Base-by-base conservation (phyloP, 1,140 invertebrate genomes). In the Agrilus planipennis region DNA sequence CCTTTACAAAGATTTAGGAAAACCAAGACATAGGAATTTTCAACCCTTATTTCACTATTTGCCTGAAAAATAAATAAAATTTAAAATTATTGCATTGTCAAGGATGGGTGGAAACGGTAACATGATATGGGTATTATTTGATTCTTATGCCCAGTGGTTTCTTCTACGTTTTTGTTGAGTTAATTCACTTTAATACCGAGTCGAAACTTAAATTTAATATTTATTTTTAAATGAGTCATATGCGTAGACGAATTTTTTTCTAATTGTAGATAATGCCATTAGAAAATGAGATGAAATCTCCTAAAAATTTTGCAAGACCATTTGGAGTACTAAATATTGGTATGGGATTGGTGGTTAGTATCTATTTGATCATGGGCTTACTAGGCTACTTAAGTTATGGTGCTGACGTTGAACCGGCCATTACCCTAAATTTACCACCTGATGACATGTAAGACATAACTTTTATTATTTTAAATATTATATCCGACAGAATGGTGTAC, bases 271-370 rank as follows among this genome's bases (percentile, higher is more conserved):
- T 89, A 23, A 70, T 89, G 57, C 87, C 86, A 0, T 54, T 89
- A 42, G 82, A 89, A 57, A 88, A 89, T 52, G 83, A 86, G 55
- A 89, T 91, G 85, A 79, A 77, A 51, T 73, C 71, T 0, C 84
- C 84, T 0, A 67, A 74, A 54, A 62, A 62, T 9, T 89, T 89
- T 62, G 73, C 72, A 0, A 76, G 73, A 10, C 60, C 67, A 7
- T 76, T 68, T 22, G 87, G 87, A 5, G 82, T 89, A 0, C 54
- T 89, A 2, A 87, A 88, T 54, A 65, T 75, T 1, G 77, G 79
- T 2, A 89, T 90, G 86, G 53, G 72, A 2, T 61, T 70, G 2
- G 84, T 88, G 23, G 69, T 79, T 2, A 44, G 69, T 10, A 53
- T 87, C 2, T 89, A 88, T 53, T 71, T 81, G 0, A 69, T 71